Evolutionary conservation across 2,797 vertebrate genomes (phyloP).

Genomic region (Pygocentrus nattereri): DNA sequence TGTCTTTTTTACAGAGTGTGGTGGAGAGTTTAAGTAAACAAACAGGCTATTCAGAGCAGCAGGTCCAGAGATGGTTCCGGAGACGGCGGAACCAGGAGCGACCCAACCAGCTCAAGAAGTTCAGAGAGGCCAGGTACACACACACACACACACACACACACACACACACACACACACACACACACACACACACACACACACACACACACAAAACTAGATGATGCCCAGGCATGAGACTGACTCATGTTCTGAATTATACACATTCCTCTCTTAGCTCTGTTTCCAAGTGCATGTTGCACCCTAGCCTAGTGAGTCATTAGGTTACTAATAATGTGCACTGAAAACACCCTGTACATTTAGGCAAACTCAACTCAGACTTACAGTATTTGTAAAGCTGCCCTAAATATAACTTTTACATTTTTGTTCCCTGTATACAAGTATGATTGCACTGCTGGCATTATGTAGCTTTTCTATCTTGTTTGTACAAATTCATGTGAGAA

Average conservation of each 20-base stretch:
- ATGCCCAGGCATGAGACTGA: neutral
- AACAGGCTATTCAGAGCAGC: conserved; percentile 80
- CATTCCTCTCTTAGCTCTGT: neutral
- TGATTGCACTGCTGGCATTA: too few relatives aligned
- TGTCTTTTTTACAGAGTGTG: conserved; percentile 75
- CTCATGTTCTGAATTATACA: conserved; percentile 2
- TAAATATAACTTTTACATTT: neutral
- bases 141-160: neutral
- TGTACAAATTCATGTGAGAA: too few relatives aligned
- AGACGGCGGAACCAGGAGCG: conserved; percentile 92
- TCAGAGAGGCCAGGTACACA: conserved; percentile 89
- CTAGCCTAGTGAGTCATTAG: neutral
- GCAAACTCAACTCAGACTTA: neutral
- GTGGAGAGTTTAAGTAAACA: conserved; percentile 85
- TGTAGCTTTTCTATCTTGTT: too few relatives aligned
- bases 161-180: too few relatives aligned
- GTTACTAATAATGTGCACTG: neutral
- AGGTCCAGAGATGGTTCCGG: conserved; percentile 94
- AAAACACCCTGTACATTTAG: neutral
- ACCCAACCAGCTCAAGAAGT: conserved; percentile 94
- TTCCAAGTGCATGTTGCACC: neutral
- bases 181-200: neutral
- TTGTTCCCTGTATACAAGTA: too few relatives aligned
- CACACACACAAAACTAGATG: neutral
- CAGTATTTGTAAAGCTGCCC: neutral